Conservation (phyloP, 2,797 vertebrate species). For the Bovichtus diacanthus region DNA sequence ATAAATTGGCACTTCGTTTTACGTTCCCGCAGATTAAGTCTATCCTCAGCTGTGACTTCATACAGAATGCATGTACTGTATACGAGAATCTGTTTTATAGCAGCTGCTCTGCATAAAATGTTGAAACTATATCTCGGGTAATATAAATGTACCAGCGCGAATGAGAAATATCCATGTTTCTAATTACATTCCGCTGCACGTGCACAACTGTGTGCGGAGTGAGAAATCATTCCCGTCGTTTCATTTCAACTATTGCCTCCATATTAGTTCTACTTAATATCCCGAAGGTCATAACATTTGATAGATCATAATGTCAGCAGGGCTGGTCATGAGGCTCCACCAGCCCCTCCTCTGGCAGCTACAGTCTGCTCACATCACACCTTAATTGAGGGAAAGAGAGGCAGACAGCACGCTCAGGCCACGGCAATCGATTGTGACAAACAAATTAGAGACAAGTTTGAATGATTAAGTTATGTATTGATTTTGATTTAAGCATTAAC, state of each 20-base stretch:
- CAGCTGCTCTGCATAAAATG: not conserved
- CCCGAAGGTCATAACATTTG: conserved; percentile 73
- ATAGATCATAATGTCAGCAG: conserved; percentile 72
- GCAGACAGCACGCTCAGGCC: conserved; percentile 48
- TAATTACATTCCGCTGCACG: conserved; percentile 41
- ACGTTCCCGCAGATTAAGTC: conserved; percentile 4
- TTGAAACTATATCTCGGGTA: not conserved
- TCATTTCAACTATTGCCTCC: conserved; percentile 39
- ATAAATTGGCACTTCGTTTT: conserved; percentile 1
- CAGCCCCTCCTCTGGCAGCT: conserved; percentile 25
- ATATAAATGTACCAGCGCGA: conserved; percentile 18
- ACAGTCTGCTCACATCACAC: conserved; percentile 63
- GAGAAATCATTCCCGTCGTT: conserved; percentile 44
- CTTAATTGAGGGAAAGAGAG: conserved; percentile 63
- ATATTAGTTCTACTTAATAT: conserved; percentile 72
- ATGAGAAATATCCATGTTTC: conserved; percentile 34
- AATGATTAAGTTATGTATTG: conserved; percentile 80
- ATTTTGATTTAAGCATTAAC: conserved; percentile 78
- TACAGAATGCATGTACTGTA: conserved; percentile 1
- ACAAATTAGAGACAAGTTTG: conserved; percentile 79
- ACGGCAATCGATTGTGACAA: conserved; percentile 77
- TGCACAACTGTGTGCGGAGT: conserved; percentile 12
- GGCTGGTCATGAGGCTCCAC: conserved; percentile 27
- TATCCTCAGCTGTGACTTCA: not conserved
- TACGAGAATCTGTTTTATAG: conserved; percentile 4